Evolutionary conservation across 2,888 invertebrate genomes (phyloP), one percentile per base, ranked within the genome.

Genomic region (Melitaea athalia): DNA sequence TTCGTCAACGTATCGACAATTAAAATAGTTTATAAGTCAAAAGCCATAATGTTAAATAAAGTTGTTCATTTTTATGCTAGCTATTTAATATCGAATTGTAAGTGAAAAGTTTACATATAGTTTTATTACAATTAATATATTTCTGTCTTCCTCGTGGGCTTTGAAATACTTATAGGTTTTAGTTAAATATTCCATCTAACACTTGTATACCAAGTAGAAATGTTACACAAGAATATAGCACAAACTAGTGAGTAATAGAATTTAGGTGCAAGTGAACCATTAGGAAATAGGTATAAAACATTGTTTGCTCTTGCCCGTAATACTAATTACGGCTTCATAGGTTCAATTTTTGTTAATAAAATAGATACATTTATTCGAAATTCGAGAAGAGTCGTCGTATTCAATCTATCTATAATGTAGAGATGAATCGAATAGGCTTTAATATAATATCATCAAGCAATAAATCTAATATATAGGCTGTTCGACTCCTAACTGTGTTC

Each of bases 251-350:
- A 24, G n/a, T 64, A 52, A 49, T 53, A 47, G 38, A 14, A 42
- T 43, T 17, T 52, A 43, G 63, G 53, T 68, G 65, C 57, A 55
- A 59, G 68, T 65, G 43, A 67, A 67, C 64, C 67, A 67, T 64
- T 67, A 67, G 49, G 17, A 59, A 38, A 24, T 61, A 49, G 62
- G 67, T 64, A 53, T 49, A 67, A 62, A 64, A 24, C 3, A 53
- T 53, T 53, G 31, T 6, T 5, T 53, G 47, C 14, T 47, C 5
- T 14, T 14, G 31, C 11, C 24, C 11, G 14, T 53, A 33, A 14
- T 7, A 15, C 24, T 55, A 55, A 53, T 38, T 4, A 59, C 52
- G 52, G 53, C 60, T 65, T 38, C 31, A 55, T 62, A 67, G 45
- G 62, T 62, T 15, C 33, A 38, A 33, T 12, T 42, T 12, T 47